These are phyloP conservation scores for Helicoverpa assulta DNA, from an alignment of 2,888 invertebrate species.

Conservation along the genomic window DNA sequence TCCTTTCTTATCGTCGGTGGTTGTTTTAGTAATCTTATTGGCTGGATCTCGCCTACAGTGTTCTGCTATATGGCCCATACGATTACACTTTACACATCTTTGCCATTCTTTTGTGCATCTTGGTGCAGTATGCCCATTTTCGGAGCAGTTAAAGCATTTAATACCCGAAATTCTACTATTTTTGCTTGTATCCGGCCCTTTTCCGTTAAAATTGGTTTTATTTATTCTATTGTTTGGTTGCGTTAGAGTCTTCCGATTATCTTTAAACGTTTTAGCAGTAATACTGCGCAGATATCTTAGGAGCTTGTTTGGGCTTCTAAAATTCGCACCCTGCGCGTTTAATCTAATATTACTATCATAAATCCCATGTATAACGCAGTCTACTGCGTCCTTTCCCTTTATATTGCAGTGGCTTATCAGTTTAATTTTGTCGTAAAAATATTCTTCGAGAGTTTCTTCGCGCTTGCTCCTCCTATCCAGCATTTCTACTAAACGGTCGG, in stretches of 20 bases:
- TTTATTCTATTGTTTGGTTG: background rate
- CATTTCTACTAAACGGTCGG: slow-evolving; percentile 1
- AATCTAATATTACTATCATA: background rate
- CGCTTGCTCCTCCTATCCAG: slow-evolving; percentile 6
- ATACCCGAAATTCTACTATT: background rate
- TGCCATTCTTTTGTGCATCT: background rate
- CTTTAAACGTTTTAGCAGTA: background rate
- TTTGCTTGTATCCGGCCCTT: background rate
- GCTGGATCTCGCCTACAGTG: background rate
- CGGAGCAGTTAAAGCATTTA: background rate
- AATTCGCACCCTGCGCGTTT: background rate
- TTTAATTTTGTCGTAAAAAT: slow-evolving; percentile 8
- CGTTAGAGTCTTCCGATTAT: background rate
- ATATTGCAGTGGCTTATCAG: slow-evolving; percentile 4
- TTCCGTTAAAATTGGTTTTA: background rate
- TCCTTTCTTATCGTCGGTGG: too few species aligned
- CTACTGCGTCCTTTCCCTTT: slow-evolving; percentile 1
- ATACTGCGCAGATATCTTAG: background rate
- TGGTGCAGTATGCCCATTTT: background rate
- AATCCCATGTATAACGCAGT: slow-evolving; percentile 7
- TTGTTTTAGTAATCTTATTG: background rate
- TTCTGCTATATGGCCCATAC: background rate
- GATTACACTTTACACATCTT: background rate
- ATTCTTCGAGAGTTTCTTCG: background rate
- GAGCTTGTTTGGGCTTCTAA: background rate